Evolutionary conservation across 2,888 invertebrate genomes (phyloP).

Genomic region (Acronicta leporina): DNA sequence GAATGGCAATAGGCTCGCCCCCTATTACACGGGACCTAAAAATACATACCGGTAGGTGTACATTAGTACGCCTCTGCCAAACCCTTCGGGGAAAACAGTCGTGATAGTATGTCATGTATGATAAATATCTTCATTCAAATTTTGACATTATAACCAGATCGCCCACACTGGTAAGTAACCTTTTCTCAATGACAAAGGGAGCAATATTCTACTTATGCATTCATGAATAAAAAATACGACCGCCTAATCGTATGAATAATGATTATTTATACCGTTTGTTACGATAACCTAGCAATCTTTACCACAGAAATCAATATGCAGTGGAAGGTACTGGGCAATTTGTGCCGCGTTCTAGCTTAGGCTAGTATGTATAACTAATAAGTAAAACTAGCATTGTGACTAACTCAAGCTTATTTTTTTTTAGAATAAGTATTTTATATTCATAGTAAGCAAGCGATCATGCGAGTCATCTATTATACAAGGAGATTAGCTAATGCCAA

Average conservation of each 20-base stretch:
- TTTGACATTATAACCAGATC: conserved; percentile 1
- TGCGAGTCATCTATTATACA: too few species aligned
- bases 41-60: too few species aligned
- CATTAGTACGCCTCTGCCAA: too few species aligned
- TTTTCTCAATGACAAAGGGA: conserved; percentile 13
- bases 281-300: conserved; percentile 42
- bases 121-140: too few species aligned
- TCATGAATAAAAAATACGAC: conserved; percentile 25
- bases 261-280: conserved; percentile 30
- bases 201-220: conserved; percentile 1
- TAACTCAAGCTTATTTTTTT: neutral
- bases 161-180: conserved; percentile 11
- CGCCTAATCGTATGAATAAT: conserved; percentile 46
- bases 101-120: too few species aligned
- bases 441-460: too few species aligned
- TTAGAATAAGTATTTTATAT: too few species aligned
- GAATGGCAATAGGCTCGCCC: too few species aligned
- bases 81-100: too few species aligned
- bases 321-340: conserved; percentile 36
- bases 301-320: conserved; percentile 56
- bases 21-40: too few species aligned
- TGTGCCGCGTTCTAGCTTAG: conserved; percentile 43
- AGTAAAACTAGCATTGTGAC: neutral
- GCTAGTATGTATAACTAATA: conserved; percentile 11
- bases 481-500: too few species aligned